Evolutionary conservation across 2,797 vertebrate species (phyloP), one percentile per base, ranked within the genome.

Genomic region (Knipowitschia caucasica): DNA sequence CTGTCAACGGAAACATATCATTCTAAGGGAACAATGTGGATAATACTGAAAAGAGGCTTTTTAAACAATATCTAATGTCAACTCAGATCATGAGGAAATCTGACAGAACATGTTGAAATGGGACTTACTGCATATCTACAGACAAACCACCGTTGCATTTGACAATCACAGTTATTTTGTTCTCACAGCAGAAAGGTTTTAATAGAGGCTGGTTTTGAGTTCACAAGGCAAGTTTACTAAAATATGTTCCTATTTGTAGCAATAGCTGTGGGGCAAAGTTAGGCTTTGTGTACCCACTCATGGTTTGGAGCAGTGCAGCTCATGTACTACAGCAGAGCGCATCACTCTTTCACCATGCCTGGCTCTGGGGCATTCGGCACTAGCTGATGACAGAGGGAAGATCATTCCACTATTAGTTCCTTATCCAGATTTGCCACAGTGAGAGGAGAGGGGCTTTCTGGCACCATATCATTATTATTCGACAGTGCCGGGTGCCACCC

Each of bases 221-320:
- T 77, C 69, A 80, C 56, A 69, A 69, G 26, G 49, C 45, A 42
- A 57, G 36, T 67, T 75, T 50, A 43, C 74, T 54, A 75, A 73
- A 78, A 78, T 69, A 67, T 62, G 53, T 55, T 42, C 61, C 30
- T 78, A 38, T 77, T 75, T 73, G 68, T 55, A 73, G 64, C 54
- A 60, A 31, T 39, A 40, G 59, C 55, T 56, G 45, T 42, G 33
- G 52, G 62, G 53, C 33, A 34, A 46, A 36, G 67, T 73, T 75
- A 64, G 67, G 47, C 56, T 53, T 43, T 55, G 56, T 59, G 67
- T 65, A 60, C 59, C 46, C 58, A 64, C 67, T 62, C 63, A 66
- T 71, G 72, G 69, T 69, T 66, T 38, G 59, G 50, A 73, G 61
- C 64, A 72, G 67, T 69, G 53, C 69, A 71, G 73, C 77, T 50